Conservation (phyloP, 2,113 vertebrate species). For the Dasypus novemcinctus region DNA sequence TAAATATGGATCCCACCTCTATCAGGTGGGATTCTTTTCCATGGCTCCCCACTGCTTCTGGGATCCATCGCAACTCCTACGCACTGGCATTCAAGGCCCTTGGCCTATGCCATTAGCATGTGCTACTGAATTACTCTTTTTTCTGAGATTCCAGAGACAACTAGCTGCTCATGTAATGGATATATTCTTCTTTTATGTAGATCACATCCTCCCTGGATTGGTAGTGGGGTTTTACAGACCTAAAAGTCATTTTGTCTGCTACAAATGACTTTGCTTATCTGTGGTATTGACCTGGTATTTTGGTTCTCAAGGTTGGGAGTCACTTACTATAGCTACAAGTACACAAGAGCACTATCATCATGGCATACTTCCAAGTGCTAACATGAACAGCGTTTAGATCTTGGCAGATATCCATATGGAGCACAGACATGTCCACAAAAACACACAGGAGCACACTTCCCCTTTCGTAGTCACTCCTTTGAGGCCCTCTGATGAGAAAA, state of each 20-base stretch:
- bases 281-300: background rate
- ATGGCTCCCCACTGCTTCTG: background rate
- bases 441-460: background rate
- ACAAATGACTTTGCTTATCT: background rate
- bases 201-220: background rate
- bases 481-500: background rate
- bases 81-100: background rate
- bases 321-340: too few relatives aligned
- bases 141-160: background rate
- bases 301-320: background rate
- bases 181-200: background rate
- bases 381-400: background rate
- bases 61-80: background rate
- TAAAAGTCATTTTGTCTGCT: background rate
- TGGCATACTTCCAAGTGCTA: too few relatives aligned
- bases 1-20: background rate
- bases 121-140: background rate
- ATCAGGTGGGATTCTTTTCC: background rate
- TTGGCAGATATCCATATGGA: background rate
- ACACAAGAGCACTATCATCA: background rate
- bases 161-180: background rate
- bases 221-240: background rate
- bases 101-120: background rate
- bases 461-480: background rate
- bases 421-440: background rate